phyloP scores from a whole-genome alignment of 2,113 vertebrate species.

The Eidolon helvum region DNA sequence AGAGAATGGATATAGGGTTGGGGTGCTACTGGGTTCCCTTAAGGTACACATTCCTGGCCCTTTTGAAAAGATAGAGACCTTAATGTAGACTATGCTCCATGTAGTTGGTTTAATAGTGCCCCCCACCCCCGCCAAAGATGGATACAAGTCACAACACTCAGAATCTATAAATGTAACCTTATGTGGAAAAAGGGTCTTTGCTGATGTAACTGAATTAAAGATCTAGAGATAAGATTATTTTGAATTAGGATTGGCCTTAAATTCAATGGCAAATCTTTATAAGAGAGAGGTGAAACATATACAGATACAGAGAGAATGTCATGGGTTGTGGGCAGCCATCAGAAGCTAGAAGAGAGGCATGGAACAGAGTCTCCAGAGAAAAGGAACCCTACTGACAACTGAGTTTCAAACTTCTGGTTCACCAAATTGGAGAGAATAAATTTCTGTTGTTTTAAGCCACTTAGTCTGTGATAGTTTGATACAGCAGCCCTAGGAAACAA shows the following conservation, averaged over 20 bases:
- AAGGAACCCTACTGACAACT: fast-evolving
- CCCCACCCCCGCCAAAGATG: fast-evolving
- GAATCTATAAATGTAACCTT: not conserved
- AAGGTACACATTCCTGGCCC: not conserved
- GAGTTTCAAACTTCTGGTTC: not conserved
- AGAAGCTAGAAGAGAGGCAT: not conserved
- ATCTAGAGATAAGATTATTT: not conserved
- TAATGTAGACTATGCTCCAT: too few species aligned
- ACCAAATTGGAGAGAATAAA: not conserved
- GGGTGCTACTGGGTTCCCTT: not conserved
- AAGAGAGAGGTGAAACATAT: not conserved
- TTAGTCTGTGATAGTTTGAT: not conserved
- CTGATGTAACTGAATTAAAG: not conserved
- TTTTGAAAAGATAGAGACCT: not conserved
- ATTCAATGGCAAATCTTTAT: not conserved
- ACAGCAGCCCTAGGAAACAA: not conserved
- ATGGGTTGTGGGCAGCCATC: too few species aligned
- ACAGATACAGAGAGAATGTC: not conserved
- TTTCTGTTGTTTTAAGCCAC: not conserved
- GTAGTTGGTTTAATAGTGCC: not conserved
- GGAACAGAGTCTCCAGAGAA: not conserved
- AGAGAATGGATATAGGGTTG: not conserved
- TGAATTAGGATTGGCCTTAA: not conserved
- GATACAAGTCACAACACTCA: not conserved
- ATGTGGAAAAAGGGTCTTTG: not conserved